phyloP scores from a whole-genome alignment of 2,113 vertebrate species.

The Sclerurus mexicanus region DNA sequence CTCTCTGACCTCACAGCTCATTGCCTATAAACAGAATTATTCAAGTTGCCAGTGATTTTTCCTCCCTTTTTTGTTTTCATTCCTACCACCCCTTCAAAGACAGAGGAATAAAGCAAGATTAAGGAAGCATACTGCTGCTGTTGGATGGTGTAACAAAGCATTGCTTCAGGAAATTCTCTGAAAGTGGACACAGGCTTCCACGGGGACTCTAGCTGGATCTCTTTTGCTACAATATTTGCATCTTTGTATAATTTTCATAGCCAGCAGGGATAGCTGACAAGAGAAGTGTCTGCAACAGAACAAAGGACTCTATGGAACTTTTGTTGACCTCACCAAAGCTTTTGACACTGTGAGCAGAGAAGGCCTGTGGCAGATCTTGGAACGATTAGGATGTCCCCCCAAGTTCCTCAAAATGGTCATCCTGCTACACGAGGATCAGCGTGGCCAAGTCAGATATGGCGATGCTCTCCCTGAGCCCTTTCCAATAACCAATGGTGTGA shows the following conservation, averaged over 20 bases:
- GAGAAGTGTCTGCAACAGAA: too few species aligned
- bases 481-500: too few species aligned
- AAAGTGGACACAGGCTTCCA: neutral
- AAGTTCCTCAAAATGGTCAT: too few species aligned
- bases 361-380: too few species aligned
- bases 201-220: neutral
- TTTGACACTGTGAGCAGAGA: too few species aligned
- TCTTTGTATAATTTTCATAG: neutral
- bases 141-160: neutral
- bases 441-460: too few species aligned
- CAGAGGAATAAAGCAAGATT: neutral
- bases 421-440: too few species aligned
- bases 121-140: neutral
- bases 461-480: too few species aligned
- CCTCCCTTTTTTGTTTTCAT: neutral
- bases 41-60: neutral
- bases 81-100: neutral
- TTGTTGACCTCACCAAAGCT: too few species aligned
- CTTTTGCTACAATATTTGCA: neutral
- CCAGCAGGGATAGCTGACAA: neutral
- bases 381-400: too few species aligned
- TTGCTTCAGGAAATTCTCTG: neutral
- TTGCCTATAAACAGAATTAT: neutral
- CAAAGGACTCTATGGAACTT: too few species aligned
- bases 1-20: neutral